Evolutionary conservation across 2,797 vertebrate genomes (phyloP), one percentile per base, ranked within the genome.

Genomic region (Hydrophis major): DNA sequence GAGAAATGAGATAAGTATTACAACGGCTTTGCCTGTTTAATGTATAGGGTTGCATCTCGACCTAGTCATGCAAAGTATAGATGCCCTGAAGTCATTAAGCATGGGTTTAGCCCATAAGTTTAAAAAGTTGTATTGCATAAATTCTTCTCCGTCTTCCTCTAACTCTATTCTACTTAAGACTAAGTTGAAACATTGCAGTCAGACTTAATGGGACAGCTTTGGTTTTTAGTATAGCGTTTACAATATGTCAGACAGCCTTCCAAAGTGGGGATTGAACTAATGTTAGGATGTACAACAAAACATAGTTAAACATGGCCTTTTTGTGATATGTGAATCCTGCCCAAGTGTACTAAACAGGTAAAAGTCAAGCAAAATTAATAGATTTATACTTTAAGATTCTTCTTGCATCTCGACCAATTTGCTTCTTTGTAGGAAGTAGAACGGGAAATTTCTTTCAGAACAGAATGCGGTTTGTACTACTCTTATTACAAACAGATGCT

Each of bases 401-500:
- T 94, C 12, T 94, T 93, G 47, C 90, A 92, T 60, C 93, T 86
- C 60, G 86, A 89, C 37, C 42, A n/a, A 12, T 12, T 66, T 94
- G 86, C 95, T 96, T 87, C 94, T 53, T 98, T 98, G 93, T 97
- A 99, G 99, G 99, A 99, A 97, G 98, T 99, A 0, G 99, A 99
- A 97, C 98, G 99, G 94, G 99, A 99, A 97, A 99, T 99, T 97
- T 99, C 99, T 57, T 99, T 99, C 97, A 98, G 99, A 96, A 99
- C 99, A 0, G 99, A 99, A 96, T 99, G 99, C 91, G 99, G 99
- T 94, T 98, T 99, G 10, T 99, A 99, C 97, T 99, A 99, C 95
- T 99, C 99, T 10, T 99, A 99, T 98, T 99, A 99, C 98, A 99
- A 99, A 95, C 98, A 99, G 96, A 99, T 99, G 98, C 95, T 99